Base-by-base conservation (phyloP, 2,888 invertebrate species). In the Colostygia pectinataria region DNA sequence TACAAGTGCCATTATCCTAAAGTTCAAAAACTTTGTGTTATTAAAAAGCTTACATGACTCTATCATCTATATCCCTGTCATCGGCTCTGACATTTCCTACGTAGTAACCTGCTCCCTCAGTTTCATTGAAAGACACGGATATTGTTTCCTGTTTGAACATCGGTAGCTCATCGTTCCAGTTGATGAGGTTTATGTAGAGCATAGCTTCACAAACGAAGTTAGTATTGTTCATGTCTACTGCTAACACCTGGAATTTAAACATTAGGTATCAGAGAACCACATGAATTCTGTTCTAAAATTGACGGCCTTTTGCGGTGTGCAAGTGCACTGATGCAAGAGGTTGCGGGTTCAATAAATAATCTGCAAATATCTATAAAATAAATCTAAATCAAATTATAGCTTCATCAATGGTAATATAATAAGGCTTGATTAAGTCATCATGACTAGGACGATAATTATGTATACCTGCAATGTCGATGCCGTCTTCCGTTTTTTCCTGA, bases 81-180 rank as follows among this genome's bases (percentile, higher is more conserved):
- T 66, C 71, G 0, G 95, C 95, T 4, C 62, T 57, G 2, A 94
- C 80, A 1, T 70, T 89, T 0, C 78, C 89, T n/a, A 95, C 87
- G 2, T 57, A 50, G 53, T 76, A 82, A 1, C 88, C 91, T 1
- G 66, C 76, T 0, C 76, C 79, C 18, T 91, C 90, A 10, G 92
- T 93, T 80, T 95, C 95, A 8, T 90, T 72, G 42, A 93, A 80
- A 3, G 74, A 58, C 0, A 84, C 85, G 0, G 65, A 80, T 24
- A 80, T 74, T 2, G 74, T 69, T 8, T 66, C 59, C 2, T 74
- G 49, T 4, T 74, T 65, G 71, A 95, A 95, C 55, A 89, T 90
- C 0, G 95, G 95, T 55, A 81, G 63, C 71, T 95, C 94, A 67
- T 95, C 95, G 74, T 95, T 95, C 86, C 92, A 91, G 78, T 95